Conservation (phyloP, 2,113 vertebrate genomes). For the Nerophis ophidion region DNA sequence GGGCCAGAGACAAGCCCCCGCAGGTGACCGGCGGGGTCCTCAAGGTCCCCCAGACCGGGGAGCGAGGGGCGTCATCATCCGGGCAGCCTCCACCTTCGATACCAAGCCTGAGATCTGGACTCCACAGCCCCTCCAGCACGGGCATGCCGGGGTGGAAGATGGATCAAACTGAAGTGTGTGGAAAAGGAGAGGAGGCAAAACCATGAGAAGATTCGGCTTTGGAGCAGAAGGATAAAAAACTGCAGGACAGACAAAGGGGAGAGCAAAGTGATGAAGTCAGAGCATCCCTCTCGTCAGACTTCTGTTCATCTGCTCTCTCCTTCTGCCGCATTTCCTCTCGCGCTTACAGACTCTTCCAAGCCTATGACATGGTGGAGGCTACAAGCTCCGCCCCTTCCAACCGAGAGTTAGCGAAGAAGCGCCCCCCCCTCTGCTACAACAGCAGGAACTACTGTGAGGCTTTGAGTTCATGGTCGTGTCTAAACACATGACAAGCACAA, state of each 20-base stretch:
- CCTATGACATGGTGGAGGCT: slow-evolving; percentile 42
- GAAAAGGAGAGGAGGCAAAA: not conserved
- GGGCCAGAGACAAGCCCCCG: slow-evolving; percentile 47
- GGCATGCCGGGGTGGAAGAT: slow-evolving; percentile 36
- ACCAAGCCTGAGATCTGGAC: slow-evolving; percentile 41
- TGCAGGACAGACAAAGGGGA: slow-evolving; percentile 3
- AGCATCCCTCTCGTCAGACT: slow-evolving; percentile 9
- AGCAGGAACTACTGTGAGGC: not conserved
- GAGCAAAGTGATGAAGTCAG: not conserved
- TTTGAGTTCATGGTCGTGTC: no score
- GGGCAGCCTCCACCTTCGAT: slow-evolving; percentile 47
- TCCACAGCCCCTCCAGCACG: slow-evolving; percentile 50
- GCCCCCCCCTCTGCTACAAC: slow-evolving; percentile 2
- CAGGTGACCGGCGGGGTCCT: slow-evolving; percentile 53
- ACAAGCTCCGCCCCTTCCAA: slow-evolving; percentile 44
- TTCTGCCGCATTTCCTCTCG: slow-evolving; percentile 59
- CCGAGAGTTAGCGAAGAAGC: slow-evolving; percentile 8
- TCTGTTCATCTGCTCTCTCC: slow-evolving; percentile 37
- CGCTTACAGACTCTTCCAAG: slow-evolving; percentile 18
- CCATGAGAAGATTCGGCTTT: slow-evolving; percentile 6
- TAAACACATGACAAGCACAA: no score
- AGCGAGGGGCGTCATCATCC: slow-evolving; percentile 35
- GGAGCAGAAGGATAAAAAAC: not conserved
- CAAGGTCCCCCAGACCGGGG: slow-evolving; percentile 46
- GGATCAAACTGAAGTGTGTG: slow-evolving; percentile 11